A percentile compares a stretch with the other conserved stretches of the same genome.
phyloP scores from a whole-genome alignment of 2,888 invertebrate species.

The Aphodius granarius region DNA sequence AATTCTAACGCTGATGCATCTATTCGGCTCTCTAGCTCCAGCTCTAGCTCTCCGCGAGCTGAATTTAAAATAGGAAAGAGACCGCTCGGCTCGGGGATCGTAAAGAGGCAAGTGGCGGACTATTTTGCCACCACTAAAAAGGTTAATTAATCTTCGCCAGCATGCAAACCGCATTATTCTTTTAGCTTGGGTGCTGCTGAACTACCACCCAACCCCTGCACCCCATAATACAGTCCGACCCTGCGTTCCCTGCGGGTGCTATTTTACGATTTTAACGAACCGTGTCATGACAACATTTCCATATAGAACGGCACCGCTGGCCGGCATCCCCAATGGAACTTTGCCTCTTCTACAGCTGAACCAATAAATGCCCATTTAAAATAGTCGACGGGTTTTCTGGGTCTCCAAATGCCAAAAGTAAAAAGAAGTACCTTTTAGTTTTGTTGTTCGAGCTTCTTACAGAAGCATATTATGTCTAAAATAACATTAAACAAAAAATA shows the following conservation, averaged over 20 bases:
- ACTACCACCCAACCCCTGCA: background rate
- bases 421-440: background rate
- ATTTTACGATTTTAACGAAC: slow-evolving; percentile 54
- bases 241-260: slow-evolving; percentile 46
- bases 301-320: slow-evolving; percentile 40
- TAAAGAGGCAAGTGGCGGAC: slow-evolving; percentile 31
- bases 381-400: background rate
- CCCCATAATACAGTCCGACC: slow-evolving; percentile 49
- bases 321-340: slow-evolving; percentile 39
- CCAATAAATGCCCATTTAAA: slow-evolving; percentile 46
- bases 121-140: slow-evolving; percentile 48
- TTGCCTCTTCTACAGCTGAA: slow-evolving; percentile 36
- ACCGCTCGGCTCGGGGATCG: background rate
- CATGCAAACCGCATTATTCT: slow-evolving; percentile 52
- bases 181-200: slow-evolving; percentile 37
- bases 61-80: slow-evolving; percentile 7
- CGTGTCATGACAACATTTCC: slow-evolving; percentile 49
- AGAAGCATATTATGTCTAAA: no score
- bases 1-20: slow-evolving; percentile 14
- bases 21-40: background rate
- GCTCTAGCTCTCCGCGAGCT: background rate
- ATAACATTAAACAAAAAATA: no score
- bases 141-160: slow-evolving; percentile 51
- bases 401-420: background rate
- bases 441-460: no score